A percentile compares a stretch with the other conserved stretches of the same genome.
Evolutionary conservation across 2,888 invertebrate species (phyloP).

Genomic region (Deilephila elpenor): DNA sequence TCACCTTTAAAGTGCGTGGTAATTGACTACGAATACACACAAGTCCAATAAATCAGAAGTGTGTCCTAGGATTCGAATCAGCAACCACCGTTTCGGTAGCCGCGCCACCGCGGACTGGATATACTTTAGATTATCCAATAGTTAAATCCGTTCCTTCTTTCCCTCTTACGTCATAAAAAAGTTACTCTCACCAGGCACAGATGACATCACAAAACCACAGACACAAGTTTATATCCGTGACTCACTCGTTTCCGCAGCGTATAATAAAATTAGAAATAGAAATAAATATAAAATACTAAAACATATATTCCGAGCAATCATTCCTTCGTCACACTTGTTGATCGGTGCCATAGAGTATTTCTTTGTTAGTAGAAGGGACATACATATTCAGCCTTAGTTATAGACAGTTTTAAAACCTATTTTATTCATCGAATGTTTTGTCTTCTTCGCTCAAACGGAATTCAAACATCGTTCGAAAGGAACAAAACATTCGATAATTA

Average conservation of each 20-base stretch:
- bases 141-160: neutral
- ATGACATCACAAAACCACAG: conserved; percentile 11
- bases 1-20: too few species aligned
- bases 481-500: too few species aligned
- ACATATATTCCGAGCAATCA: conserved; percentile 52
- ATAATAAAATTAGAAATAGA: conserved; percentile 53
- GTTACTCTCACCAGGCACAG: neutral
- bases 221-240: neutral
- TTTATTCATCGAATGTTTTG: too few species aligned
- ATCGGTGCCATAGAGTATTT: conserved; percentile 44
- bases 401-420: too few species aligned
- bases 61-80: too few species aligned
- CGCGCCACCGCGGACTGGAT: too few species aligned
- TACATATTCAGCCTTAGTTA: neutral
- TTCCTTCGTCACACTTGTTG: conserved; percentile 55
- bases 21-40: too few species aligned
- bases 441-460: too few species aligned
- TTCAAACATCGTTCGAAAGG: too few species aligned
- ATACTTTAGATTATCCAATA: too few species aligned
- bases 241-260: conserved; percentile 21
- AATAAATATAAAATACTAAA: conserved; percentile 49
- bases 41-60: too few species aligned
- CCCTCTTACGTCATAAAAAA: neutral
- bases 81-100: too few species aligned
- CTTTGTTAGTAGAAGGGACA: neutral